A percentile compares a stretch with the other conserved stretches of the same genome.
Evolutionary conservation across 2,888 invertebrate species (phyloP).

Genomic region (Dascillus cervinus): DNA sequence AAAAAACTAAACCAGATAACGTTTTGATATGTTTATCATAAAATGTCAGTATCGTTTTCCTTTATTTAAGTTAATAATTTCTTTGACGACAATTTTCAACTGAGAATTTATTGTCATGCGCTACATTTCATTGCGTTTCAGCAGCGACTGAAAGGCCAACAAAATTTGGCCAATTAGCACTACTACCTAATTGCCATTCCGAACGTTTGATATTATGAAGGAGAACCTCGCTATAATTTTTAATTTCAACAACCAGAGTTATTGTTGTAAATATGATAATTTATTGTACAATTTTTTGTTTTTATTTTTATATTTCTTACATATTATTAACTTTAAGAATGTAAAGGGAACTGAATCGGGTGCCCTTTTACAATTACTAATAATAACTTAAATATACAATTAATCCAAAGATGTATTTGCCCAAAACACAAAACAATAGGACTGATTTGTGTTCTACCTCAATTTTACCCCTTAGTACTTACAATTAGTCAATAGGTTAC

Average conservation of each 20-base stretch:
- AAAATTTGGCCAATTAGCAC: background rate
- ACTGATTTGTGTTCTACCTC: constrained; percentile 43
- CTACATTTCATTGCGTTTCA: too few relatives aligned
- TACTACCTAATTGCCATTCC: too few relatives aligned
- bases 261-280: constrained; percentile 17
- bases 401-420: constrained; percentile 16
- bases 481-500: constrained; percentile 36
- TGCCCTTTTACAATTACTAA: constrained; percentile 4
- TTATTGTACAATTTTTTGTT: constrained; percentile 22
- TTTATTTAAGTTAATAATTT: background rate
- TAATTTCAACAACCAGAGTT: too few relatives aligned
- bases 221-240: too few relatives aligned
- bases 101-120: too few relatives aligned
- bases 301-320: constrained; percentile 22
- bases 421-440: constrained; percentile 31
- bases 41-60: background rate
- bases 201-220: too few relatives aligned
- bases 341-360: constrained; percentile 1
- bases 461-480: too few relatives aligned
- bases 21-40: too few relatives aligned
- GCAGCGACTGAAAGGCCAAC: too few relatives aligned
- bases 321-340: constrained; percentile 8
- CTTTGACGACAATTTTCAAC: background rate
- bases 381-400: constrained; percentile 7
- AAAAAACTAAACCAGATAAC: too few relatives aligned